Evolutionary conservation across 2,113 vertebrate genomes (phyloP).

Genomic region (Hystrix cristata): DNA sequence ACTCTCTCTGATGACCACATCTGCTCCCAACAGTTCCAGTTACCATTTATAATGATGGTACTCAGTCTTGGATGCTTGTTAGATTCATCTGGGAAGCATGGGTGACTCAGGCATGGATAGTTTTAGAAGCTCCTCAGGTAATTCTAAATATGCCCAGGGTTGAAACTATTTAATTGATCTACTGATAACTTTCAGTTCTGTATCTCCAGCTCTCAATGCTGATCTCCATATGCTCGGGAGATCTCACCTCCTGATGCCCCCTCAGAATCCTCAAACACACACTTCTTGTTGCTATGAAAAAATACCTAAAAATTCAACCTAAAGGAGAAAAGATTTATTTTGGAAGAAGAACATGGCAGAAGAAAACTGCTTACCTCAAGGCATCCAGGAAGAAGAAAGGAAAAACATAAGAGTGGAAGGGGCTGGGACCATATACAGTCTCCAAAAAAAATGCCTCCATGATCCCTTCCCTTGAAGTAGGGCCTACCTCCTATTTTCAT

Average conservation of each 20-base stretch:
- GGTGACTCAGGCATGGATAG: background rate
- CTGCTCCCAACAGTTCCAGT: background rate
- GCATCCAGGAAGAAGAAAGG: background rate
- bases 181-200: background rate
- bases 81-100: background rate
- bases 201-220: background rate
- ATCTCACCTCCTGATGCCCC: background rate
- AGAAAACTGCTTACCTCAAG: background rate
- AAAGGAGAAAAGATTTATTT: background rate
- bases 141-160: background rate
- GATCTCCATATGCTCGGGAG: background rate
- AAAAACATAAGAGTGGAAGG: background rate
- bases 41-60: background rate
- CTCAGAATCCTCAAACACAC: background rate
- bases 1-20: background rate
- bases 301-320: background rate
- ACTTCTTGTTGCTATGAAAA: background rate
- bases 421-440: background rate
- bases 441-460: background rate
- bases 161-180: slow-evolving; percentile 33
- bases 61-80: background rate
- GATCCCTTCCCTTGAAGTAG: background rate
- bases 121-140: slow-evolving; percentile 14
- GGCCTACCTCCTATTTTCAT: background rate
- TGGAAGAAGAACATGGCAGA: background rate